Evolutionary conservation across 2,797 vertebrate species (phyloP).

Genomic region (Xenops minutus): DNA sequence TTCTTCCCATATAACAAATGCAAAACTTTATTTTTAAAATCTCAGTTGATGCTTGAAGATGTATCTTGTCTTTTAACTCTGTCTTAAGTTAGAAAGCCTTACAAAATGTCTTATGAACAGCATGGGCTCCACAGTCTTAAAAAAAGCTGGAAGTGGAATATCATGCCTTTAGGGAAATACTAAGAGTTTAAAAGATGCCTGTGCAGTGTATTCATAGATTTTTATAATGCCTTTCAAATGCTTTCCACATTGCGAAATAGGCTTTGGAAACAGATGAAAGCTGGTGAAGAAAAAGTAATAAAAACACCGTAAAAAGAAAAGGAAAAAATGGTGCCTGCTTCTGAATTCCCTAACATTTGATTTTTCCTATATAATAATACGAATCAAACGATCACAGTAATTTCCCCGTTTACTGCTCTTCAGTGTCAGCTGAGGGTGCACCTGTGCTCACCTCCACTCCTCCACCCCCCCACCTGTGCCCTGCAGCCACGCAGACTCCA

Average conservation of each 20-base stretch:
- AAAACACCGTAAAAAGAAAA: conserved; percentile 40
- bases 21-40: background rate
- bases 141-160: conserved; percentile 6
- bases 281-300: conserved; percentile 52
- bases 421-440: conserved; percentile 5
- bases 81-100: background rate
- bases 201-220: conserved; percentile 40
- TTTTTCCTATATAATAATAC: conserved; percentile 38
- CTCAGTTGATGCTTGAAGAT: background rate
- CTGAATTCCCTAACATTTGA: conserved; percentile 42
- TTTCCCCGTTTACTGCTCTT: conserved; percentile 39
- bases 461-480: conserved; percentile 41
- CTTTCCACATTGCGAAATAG: conserved; percentile 53
- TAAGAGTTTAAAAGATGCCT: conserved; percentile 37
- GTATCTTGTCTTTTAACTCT: background rate
- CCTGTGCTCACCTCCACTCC: background rate
- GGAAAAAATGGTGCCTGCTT: conserved; percentile 19
- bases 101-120: background rate
- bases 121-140: background rate
- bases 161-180: conserved; percentile 30
- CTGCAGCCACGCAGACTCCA: conserved; percentile 46
- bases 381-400: conserved; percentile 27
- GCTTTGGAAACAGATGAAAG: conserved; percentile 52
- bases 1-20: background rate
- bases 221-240: conserved; percentile 57